Evolutionary conservation across 2,888 invertebrate genomes (phyloP).

Genomic region (Bruchidius siliquastri): DNA sequence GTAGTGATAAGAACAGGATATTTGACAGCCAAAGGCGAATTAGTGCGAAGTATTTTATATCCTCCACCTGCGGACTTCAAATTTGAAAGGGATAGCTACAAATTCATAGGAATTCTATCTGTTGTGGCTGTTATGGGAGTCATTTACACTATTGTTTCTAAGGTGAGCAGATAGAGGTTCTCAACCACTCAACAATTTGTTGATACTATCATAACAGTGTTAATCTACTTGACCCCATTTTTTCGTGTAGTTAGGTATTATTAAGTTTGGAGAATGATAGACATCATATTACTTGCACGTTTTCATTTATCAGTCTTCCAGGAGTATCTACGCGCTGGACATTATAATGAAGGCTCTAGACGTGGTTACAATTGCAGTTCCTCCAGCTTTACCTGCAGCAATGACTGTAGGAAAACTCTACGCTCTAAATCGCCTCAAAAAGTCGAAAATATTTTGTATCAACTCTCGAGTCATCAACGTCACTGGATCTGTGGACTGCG

Average conservation of each 20-base stretch:
- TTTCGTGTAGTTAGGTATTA: too few species aligned
- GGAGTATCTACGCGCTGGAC: slow-evolving; percentile 57
- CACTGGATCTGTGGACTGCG: slow-evolving; percentile 81
- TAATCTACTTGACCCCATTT: too few species aligned
- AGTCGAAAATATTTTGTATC: slow-evolving; percentile 79
- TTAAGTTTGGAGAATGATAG: too few species aligned
- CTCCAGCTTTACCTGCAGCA: slow-evolving; percentile 92
- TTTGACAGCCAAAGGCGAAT: slow-evolving; percentile 78
- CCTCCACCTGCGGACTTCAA: slow-evolving; percentile 96
- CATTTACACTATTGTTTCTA: slow-evolving; percentile 80
- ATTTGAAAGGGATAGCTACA: slow-evolving; percentile 90
- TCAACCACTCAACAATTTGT: not conserved
- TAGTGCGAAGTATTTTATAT: slow-evolving; percentile 89
- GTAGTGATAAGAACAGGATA: slow-evolving; percentile 83
- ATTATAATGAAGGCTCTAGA: slow-evolving; percentile 81
- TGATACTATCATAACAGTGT: too few species aligned
- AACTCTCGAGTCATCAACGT: slow-evolving; percentile 92
- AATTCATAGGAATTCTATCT: slow-evolving; percentile 79
- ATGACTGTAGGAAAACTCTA: slow-evolving; percentile 95
- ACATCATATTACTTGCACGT: not conserved
- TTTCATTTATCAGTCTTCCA: slow-evolving; percentile 51
- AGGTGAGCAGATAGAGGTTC: slow-evolving; percentile 53
- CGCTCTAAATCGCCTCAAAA: slow-evolving; percentile 77
- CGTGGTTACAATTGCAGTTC: slow-evolving; percentile 90
- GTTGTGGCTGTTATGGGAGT: slow-evolving; percentile 77